These are phyloP conservation scores for Eulemur albifrons DNA, from an alignment of 2,797 vertebrate species.

Conservation along the genomic window DNA sequence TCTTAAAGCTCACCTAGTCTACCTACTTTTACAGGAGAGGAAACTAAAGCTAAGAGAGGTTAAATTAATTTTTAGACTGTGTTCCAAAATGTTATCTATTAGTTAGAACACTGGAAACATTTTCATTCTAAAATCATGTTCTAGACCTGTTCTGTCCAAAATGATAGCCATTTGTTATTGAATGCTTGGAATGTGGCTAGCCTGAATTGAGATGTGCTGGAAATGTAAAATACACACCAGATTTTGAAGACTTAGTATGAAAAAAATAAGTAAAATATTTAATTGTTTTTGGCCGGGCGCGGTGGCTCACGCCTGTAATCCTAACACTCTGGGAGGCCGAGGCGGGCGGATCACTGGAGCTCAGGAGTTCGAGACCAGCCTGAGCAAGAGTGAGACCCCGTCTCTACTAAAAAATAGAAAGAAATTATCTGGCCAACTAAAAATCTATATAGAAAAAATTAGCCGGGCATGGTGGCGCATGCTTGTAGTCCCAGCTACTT, in stretches of 20 bases:
- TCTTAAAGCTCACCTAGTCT: neutral
- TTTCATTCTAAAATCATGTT: slow-evolving; percentile 17
- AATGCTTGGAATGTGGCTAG: neutral
- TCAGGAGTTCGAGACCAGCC: too few species aligned
- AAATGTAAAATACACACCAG: neutral
- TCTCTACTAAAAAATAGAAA: too few species aligned
- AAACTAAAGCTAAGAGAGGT: neutral
- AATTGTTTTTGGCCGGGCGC: neutral
- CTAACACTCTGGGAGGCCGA: too few species aligned
- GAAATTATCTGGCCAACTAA: too few species aligned
- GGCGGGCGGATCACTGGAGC: too few species aligned
- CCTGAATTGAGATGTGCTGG: neutral
- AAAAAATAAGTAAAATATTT: neutral
- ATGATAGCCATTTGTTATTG: neutral
- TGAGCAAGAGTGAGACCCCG: too few species aligned
- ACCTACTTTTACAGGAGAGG: neutral
- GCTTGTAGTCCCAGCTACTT: too few species aligned
- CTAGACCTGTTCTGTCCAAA: neutral
- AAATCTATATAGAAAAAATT: too few species aligned
- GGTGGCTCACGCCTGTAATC: too few species aligned
- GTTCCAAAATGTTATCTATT: neutral
- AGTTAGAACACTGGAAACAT: slow-evolving; percentile 16
- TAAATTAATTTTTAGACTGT: neutral
- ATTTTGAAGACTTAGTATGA: neutral
- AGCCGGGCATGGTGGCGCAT: too few species aligned